Percentiles rank a stretch among this genome's conserved stretches.
Evolutionary conservation across 1,140 invertebrate species (phyloP).

Genomic region (Luehdorfia chinensis): DNA sequence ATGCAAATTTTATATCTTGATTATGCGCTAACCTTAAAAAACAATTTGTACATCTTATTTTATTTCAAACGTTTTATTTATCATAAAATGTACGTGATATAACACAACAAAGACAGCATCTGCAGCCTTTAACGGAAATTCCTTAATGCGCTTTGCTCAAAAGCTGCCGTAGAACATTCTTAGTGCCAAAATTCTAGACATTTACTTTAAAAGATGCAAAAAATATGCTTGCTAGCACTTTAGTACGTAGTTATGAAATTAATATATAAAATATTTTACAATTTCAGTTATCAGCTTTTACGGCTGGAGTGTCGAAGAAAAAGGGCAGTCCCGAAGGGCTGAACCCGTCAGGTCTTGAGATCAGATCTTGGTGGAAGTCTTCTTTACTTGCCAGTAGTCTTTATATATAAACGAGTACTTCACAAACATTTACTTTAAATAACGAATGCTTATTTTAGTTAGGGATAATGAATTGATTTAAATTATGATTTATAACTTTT

Average conservation of each 20-base stretch:
- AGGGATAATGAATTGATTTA: too few species aligned
- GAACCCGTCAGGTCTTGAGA: too few species aligned
- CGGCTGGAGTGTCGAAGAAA: too few species aligned
- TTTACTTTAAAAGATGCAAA: background rate
- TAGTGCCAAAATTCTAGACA: slow-evolving; percentile 5
- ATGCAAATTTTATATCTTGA: slow-evolving; percentile 11
- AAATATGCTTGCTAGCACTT: background rate
- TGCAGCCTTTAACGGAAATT: slow-evolving; percentile 10
- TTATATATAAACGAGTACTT: too few species aligned
- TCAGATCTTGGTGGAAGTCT: too few species aligned
- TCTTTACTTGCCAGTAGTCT: too few species aligned
- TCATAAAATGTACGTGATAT: slow-evolving; percentile 13
- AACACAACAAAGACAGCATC: slow-evolving; percentile 8
- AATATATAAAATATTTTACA: background rate
- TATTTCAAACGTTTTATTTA: slow-evolving; percentile 5
- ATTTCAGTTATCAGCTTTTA: too few species aligned
- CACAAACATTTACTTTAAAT: too few species aligned
- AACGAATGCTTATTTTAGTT: too few species aligned
- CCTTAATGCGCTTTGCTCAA: slow-evolving; percentile 6
- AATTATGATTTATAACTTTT: too few species aligned
- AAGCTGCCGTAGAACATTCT: slow-evolving; percentile 1
- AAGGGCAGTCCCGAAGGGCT: too few species aligned
- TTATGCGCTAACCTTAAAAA: slow-evolving; percentile 9
- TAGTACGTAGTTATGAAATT: background rate
- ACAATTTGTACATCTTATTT: slow-evolving; percentile 10